phyloP scores from a whole-genome alignment of 64 coral and sea anemone species.

The Dendronephthya gigantea region DNA sequence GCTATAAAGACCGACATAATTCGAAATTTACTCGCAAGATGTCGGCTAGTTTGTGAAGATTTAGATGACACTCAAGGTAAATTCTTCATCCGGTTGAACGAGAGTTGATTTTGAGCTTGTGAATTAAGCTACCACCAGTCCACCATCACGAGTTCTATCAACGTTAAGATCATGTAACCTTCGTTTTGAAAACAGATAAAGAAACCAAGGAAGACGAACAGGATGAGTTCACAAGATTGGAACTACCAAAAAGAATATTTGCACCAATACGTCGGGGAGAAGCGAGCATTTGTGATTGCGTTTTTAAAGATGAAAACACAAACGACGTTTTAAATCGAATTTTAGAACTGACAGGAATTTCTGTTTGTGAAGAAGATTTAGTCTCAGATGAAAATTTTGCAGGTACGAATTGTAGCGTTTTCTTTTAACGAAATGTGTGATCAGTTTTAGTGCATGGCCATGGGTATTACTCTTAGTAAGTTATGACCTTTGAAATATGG shows the following conservation, averaged over 20 bases:
- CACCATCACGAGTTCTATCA: not conserved
- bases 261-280: not conserved
- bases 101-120: too few species aligned
- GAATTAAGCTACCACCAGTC: too few species aligned
- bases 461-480: too few species aligned
- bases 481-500: too few species aligned
- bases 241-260: not conserved
- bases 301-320: not conserved
- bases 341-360: not conserved
- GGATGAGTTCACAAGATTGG: not conserved
- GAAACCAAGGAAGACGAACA: not conserved
- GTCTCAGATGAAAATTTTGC: not conserved
- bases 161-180: not conserved
- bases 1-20: not conserved
- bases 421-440: not conserved
- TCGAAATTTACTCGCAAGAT: not conserved
- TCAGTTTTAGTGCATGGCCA: too few species aligned
- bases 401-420: not conserved
- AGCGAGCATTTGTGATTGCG: not conserved
- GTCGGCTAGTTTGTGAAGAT: not conserved
- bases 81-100: not conserved
- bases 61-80: not conserved
- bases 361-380: not conserved
- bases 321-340: not conserved
- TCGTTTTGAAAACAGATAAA: not conserved